Percentiles rank a stretch among this genome's conserved stretches.
Conservation (phyloP, 2,797 vertebrate species). For the Glossophaga mutica region DNA sequence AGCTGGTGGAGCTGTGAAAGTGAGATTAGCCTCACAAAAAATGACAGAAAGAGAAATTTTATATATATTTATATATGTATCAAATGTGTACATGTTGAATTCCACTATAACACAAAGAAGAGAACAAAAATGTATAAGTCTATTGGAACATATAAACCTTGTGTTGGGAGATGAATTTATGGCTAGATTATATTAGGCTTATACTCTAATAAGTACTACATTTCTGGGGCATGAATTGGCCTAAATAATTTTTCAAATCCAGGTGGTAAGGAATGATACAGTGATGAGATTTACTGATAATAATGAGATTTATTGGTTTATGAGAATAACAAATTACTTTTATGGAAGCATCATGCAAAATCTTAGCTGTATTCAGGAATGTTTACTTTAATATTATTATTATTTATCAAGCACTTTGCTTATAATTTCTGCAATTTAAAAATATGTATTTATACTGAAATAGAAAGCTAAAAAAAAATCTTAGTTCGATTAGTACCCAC, state of each 20-base stretch:
- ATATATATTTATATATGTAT: conserved; percentile 62
- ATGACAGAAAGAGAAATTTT: conserved; percentile 80
- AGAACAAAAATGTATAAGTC: conserved; percentile 46
- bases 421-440: neutral
- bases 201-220: neutral
- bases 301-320: neutral
- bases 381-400: neutral
- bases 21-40: conserved; percentile 80
- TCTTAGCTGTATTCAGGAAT: neutral
- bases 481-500: neutral
- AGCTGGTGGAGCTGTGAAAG: conserved; percentile 80
- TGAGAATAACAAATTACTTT: conserved; percentile 30
- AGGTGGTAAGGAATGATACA: neutral
- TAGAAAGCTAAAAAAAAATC: neutral
- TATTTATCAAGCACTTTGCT: neutral
- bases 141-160: neutral
- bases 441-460: neutral
- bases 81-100: conserved; percentile 77
- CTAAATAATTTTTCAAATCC: conserved; percentile 28
- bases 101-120: conserved; percentile 68
- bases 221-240: neutral
- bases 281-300: neutral
- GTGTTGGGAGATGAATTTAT: neutral
- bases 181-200: neutral
- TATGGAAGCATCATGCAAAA: neutral